phyloP scores from a whole-genome alignment of 2,888 invertebrate species.

The Scaeva pyrastri region DNA sequence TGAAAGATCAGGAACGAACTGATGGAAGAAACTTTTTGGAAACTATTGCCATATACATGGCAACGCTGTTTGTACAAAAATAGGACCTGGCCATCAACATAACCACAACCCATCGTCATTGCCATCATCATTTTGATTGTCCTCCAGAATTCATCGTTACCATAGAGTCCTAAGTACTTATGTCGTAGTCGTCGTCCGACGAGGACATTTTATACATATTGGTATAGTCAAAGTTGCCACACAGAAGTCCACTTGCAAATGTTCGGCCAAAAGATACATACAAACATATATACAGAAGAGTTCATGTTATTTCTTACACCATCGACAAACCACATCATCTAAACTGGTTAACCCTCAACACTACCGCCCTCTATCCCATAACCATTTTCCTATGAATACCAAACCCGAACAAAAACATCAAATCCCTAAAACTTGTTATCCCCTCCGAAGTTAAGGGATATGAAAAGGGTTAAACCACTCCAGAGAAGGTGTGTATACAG shows the following conservation, averaged over 20 bases:
- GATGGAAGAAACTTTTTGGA: no score
- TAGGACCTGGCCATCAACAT: conserved; percentile 60
- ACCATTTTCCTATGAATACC: conserved; percentile 51
- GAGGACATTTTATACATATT: not conserved
- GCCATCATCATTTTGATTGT: conserved; percentile 61
- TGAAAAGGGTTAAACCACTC: conserved; percentile 22
- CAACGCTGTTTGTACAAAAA: conserved; percentile 39
- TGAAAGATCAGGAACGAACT: no score
- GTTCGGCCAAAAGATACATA: conserved; percentile 30
- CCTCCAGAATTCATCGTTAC: conserved; percentile 27
- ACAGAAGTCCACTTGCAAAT: conserved; percentile 44
- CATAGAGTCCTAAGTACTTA: conserved; percentile 25
- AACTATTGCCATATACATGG: conserved; percentile 7
- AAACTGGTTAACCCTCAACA: conserved; percentile 12
- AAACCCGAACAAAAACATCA: conserved; percentile 52
- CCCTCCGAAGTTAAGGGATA: conserved; percentile 24
- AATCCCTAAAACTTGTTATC: conserved; percentile 55
- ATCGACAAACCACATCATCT: conserved; percentile 30
- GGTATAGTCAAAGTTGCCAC: conserved; percentile 30
- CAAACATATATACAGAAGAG: not conserved
- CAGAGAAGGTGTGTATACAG: conserved; percentile 7
- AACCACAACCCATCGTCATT: conserved; percentile 64
- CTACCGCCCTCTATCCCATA: conserved; percentile 23
- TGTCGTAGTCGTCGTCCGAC: not conserved
- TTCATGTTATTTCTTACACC: conserved; percentile 33